Evolutionary conservation across 1,140 invertebrate genomes (phyloP).

Genomic region (Harpegnathos saltator): DNA sequence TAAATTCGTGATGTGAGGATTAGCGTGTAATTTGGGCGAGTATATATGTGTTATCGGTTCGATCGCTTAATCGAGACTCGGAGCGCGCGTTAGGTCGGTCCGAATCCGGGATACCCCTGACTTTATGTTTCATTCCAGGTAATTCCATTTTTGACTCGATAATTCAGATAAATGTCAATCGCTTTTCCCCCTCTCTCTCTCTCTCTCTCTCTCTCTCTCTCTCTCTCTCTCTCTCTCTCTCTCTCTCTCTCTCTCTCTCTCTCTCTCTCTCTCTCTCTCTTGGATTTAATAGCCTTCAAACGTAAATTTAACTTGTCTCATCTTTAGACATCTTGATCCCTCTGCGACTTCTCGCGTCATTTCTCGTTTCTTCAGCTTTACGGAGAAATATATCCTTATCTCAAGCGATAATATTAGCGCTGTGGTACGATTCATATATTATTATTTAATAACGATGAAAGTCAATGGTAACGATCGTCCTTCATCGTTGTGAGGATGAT

Average conservation of each 20-base stretch:
- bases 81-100: background rate
- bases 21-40: slow-evolving; percentile 51
- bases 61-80: slow-evolving; percentile 41
- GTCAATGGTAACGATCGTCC: no score
- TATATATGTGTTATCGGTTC: slow-evolving; percentile 54
- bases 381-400: no score
- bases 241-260: no score
- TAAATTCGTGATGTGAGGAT: slow-evolving; percentile 39
- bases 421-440: no score
- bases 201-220: no score
- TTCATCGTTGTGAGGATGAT: no score
- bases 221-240: no score
- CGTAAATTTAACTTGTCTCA: slow-evolving; percentile 26
- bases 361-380: no score
- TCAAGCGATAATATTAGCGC: no score
- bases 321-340: background rate
- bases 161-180: slow-evolving; percentile 10
- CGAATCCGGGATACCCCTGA: slow-evolving; percentile 6
- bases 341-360: background rate
- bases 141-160: slow-evolving; percentile 21
- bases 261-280: no score
- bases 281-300: background rate
- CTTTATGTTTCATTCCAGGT: slow-evolving; percentile 8
- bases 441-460: no score
- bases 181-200: no score